Conservation (phyloP, 2,113 vertebrate species). For the Synodontis membranacea region DNA sequence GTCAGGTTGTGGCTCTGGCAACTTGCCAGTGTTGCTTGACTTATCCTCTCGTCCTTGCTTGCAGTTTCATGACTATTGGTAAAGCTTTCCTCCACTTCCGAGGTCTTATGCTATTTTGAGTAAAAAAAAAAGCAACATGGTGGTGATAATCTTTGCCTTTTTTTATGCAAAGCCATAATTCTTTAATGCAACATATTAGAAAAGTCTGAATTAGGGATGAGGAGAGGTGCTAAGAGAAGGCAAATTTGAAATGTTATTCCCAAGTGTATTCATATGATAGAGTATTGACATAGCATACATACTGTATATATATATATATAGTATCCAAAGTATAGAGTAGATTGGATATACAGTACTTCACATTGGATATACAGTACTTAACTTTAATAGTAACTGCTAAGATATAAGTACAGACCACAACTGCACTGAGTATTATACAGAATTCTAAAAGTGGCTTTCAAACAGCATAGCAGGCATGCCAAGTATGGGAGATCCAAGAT, state of each 20-base stretch:
- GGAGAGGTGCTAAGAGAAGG: conserved; percentile 19
- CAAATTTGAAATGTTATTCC: not conserved
- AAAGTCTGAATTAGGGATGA: conserved; percentile 21
- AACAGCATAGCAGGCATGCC: conserved; percentile 49
- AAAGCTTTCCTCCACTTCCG: conserved; percentile 12
- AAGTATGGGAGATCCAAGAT: conserved; percentile 51
- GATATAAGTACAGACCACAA: conserved; percentile 41
- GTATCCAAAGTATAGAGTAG: conserved; percentile 8
- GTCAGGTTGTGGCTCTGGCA: conserved; percentile 34
- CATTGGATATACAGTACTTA: conserved; percentile 32
- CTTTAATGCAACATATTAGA: conserved; percentile 15
- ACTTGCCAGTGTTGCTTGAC: conserved; percentile 16
- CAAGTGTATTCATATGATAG: not conserved
- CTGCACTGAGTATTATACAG: conserved; percentile 25
- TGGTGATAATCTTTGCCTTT: conserved; percentile 6
- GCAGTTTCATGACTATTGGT: conserved; percentile 40
- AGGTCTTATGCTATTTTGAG: conserved; percentile 1
- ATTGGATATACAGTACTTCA: conserved; percentile 35
- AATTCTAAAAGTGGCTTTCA: conserved; percentile 40
- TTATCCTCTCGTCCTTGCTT: not conserved
- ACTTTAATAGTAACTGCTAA: conserved; percentile 11
- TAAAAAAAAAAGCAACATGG: conserved; percentile 19
- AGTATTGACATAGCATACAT: not conserved
- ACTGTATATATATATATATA: not conserved
- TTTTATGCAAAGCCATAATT: conserved; percentile 23